Evolutionary conservation across 2,888 invertebrate species (phyloP).

Genomic region (Hylaea fasciaria): DNA sequence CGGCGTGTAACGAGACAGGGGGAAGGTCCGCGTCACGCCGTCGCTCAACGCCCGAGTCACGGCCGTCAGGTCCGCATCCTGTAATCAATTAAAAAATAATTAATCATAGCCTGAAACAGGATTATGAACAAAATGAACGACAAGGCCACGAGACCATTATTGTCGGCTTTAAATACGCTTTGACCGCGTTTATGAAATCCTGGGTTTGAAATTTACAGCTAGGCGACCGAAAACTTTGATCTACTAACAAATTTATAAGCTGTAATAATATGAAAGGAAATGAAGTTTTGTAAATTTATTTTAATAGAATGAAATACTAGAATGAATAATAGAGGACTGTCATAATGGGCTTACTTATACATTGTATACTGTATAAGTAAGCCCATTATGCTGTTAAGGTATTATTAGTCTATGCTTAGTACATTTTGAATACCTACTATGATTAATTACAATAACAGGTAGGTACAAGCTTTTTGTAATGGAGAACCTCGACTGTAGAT

Average conservation of each 20-base stretch:
- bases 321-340: too few species aligned
- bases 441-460: too few species aligned
- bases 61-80: conserved; percentile 91
- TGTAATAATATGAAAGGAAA: background rate
- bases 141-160: conserved; percentile 16
- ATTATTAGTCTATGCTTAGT: too few species aligned
- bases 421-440: too few species aligned
- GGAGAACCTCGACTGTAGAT: conserved; percentile 10
- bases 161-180: conserved; percentile 7
- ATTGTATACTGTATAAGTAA: too few species aligned
- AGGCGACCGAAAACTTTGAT: background rate
- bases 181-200: background rate
- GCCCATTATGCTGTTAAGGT: too few species aligned
- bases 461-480: too few species aligned
- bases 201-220: background rate
- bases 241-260: background rate
- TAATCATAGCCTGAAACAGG: conserved; percentile 35
- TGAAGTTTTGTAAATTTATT: background rate
- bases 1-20: conserved; percentile 92
- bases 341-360: too few species aligned
- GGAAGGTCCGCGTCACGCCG: conserved; percentile 92
- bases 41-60: conserved; percentile 91
- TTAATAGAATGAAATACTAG: background rate
- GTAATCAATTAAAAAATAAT: conserved; percentile 49
- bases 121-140: conserved; percentile 24